A percentile compares a stretch with the other conserved stretches of the same genome.
Conservation (phyloP, 2,888 invertebrate species). For the Cylloceria caligata region DNA sequence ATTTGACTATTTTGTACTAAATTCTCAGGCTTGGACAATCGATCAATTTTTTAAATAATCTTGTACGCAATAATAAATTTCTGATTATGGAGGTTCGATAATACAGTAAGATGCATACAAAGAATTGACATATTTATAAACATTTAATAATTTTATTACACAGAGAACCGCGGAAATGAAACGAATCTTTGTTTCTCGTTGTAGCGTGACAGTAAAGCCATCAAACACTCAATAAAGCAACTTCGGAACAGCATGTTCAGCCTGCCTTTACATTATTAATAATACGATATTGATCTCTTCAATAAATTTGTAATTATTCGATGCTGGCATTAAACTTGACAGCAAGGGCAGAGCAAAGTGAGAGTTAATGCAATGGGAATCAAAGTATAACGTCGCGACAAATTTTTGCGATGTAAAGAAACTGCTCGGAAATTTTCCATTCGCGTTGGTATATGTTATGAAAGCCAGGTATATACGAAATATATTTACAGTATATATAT, state of each 20-base stretch:
- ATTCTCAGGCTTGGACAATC: too few relatives aligned
- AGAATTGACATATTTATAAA: too few relatives aligned
- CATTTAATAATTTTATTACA: too few relatives aligned
- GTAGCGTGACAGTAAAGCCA: background rate
- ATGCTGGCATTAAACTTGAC: constrained; percentile 17
- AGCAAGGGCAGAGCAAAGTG: background rate
- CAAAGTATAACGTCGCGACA: background rate
- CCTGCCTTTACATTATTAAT: background rate
- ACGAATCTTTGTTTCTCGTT: background rate
- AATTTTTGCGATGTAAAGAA: background rate
- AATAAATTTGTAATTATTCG: constrained; percentile 54
- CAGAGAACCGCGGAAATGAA: too few relatives aligned
- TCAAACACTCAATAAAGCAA: background rate
- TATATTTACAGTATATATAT: background rate
- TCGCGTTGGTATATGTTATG: background rate
- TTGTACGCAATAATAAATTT: too few relatives aligned
- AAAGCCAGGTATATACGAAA: background rate
- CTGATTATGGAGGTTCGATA: too few relatives aligned
- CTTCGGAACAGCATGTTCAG: background rate
- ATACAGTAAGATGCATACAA: too few relatives aligned
- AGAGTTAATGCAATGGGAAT: background rate
- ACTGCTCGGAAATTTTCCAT: background rate
- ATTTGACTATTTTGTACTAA: too few relatives aligned
- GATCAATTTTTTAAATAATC: too few relatives aligned
- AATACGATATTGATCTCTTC: constrained; percentile 38